Base-by-base conservation (phyloP, 2,888 invertebrate genomes). In the Zonitis immaculata region DNA sequence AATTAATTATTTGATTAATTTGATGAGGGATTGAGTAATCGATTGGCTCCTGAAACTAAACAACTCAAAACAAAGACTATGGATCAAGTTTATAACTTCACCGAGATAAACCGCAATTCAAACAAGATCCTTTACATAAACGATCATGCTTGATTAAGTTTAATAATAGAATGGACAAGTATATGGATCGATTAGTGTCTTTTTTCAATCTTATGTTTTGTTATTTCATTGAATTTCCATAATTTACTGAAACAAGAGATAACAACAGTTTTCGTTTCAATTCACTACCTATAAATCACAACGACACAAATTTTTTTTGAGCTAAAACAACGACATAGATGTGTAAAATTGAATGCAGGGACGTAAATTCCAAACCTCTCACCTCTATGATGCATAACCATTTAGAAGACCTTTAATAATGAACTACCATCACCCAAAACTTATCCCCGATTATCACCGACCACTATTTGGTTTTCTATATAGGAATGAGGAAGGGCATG, bases 291-390 rank as follows among this genome's bases (percentile, higher is more conserved):
- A 52, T 56, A 56, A 56, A 56, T 56, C 47, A 52, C 42, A 43
- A 49, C 48, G 49, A 56, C 49, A 52, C 50, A 56, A 51, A 49
- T 51, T 48, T 53, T 46, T 48, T 50, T 53, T 47, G 56, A n/a
- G 56, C 50, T 53, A 49, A 12, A 56, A 53, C 48, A 32, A 44
- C 51, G 54, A 54, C 58, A 58, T 54, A 51, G 56, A 56, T 56
- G 59, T 46, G 51, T n/a, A n/a, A 53, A 50, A 51, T 49, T 49
- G 58, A 52, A 56, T 60, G 60, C 60, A 56, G 60, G 58, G 56
- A 56, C 55, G 56, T 51, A 54, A 51, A 57, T 57, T 55, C 54
- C 52, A 53, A 56, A 52, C 54, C 56, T 60, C n/a, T n/a, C n/a
- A n/a, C n/a, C n/a, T n/a, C n/a, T n/a, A n/a, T n/a, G n/a, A n/a